phyloP scores from a whole-genome alignment of 2,113 vertebrate genomes.

The Solea senegalensis region DNA sequence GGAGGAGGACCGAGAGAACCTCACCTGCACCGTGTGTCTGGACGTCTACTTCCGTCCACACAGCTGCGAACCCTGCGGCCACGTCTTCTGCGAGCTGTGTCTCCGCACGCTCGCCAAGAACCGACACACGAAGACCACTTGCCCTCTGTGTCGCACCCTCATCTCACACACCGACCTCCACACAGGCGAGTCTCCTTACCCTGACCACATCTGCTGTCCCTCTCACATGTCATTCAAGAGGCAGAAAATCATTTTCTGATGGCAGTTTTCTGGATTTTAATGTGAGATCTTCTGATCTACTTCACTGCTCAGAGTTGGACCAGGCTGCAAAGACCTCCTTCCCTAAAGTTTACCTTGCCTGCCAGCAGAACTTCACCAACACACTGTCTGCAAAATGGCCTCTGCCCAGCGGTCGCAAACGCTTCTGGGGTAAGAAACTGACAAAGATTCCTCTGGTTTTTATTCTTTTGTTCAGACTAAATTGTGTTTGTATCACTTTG shows the following conservation, averaged over 20 bases:
- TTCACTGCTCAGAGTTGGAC: slow-evolving; percentile 71
- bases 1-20: slow-evolving; percentile 80
- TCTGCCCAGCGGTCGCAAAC: slow-evolving; percentile 66
- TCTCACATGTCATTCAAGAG: background rate
- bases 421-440: slow-evolving; percentile 67
- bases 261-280: too few species aligned
- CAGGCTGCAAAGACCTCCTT: slow-evolving; percentile 66
- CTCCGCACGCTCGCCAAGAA: slow-evolving; percentile 90
- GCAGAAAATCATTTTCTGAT: too few species aligned
- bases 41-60: slow-evolving; percentile 93
- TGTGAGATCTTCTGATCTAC: too few species aligned
- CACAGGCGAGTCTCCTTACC: slow-evolving; percentile 76
- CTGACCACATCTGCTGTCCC: background rate
- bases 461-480: slow-evolving; percentile 38
- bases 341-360: slow-evolving; percentile 64
- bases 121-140: slow-evolving; percentile 85
- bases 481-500: too few species aligned
- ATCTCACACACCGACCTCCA: slow-evolving; percentile 89
- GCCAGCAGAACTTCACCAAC: slow-evolving; percentile 70
- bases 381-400: slow-evolving; percentile 73
- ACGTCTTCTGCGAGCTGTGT: slow-evolving; percentile 95
- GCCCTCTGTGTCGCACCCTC: slow-evolving; percentile 89
- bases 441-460: background rate
- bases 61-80: slow-evolving; percentile 91
- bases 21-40: slow-evolving; percentile 91